Conservation (phyloP, 2,113 vertebrate genomes). For the Crypturellus undulatus region DNA sequence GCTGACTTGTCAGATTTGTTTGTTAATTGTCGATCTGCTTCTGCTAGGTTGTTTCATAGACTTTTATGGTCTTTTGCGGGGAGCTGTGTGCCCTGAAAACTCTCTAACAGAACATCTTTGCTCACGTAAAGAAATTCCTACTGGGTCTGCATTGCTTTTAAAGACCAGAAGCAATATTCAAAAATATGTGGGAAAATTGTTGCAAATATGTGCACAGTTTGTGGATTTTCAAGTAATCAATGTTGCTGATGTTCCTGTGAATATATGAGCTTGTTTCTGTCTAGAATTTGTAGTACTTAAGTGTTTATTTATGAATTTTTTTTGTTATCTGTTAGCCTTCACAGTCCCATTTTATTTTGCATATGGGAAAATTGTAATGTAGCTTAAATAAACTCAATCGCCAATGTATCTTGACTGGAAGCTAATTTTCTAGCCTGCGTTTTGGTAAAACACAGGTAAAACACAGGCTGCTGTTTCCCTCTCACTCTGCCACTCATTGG, state of each 20-base stretch:
- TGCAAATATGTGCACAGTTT: background rate
- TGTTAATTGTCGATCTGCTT: conserved; percentile 47
- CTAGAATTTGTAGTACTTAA: background rate
- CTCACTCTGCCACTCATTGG: background rate
- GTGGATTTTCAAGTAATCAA: background rate
- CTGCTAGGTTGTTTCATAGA: background rate
- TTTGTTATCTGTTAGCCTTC: background rate
- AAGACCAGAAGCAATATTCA: background rate
- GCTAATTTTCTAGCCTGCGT: background rate
- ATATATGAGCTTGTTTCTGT: background rate
- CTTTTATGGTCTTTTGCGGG: background rate
- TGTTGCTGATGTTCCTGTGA: background rate
- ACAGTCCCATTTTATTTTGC: background rate
- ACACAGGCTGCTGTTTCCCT: background rate
- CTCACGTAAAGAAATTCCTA: background rate
- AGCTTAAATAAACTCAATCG: background rate
- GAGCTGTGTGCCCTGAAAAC: background rate
- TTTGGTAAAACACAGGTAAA: conserved; percentile 8
- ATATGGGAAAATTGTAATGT: background rate
- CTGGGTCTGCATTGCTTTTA: background rate
- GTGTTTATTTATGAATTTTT: background rate
- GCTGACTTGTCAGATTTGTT: conserved; percentile 15
- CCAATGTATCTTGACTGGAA: background rate
- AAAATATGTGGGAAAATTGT: background rate
- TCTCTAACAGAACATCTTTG: background rate